Evolutionary conservation across 2,113 vertebrate species (phyloP), one percentile per base, ranked within the genome.

Genomic region (Onychostruthus taczanowskii): DNA sequence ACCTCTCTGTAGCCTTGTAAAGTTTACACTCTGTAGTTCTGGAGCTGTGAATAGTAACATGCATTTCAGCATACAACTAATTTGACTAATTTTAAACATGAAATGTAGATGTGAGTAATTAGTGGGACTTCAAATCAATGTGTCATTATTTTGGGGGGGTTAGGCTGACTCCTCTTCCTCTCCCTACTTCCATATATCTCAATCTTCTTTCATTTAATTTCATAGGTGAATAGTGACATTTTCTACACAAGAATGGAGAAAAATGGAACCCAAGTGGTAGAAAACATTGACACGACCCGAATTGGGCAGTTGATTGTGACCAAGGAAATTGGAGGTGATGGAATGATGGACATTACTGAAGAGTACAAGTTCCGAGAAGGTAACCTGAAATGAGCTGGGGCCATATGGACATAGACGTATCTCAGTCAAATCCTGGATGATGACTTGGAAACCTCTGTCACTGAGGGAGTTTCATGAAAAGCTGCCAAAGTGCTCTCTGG

Each of bases 331-430:
- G 98, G 98, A 66, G 84, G 92, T n/a, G 93, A 98, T 69, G 97
- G 94, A 24, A 97, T 98, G 35, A 95, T 96, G 30, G 97, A 99
- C 46, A 98, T 99, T 94, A 99, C 98, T 2, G 97, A 98, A 21
- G 95, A 97, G 8, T 99, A 99, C 98, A 99, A 99, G 96, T 99
- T 99, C 82, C 95, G 98, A 74, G 99, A 99, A 98, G 99, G 99
- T 99, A 97, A 97, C 56, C 83, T 53, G 39, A 58, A 93, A 50
- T 46, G 18, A 5, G 3, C 2, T 68, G 56, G 33, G n/a, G 43
- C 11, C 9, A 10, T 55, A 6, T 14, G 1, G 0, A 52, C 7
- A 7, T 10, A 56, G 22, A 33, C 61, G 83, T 94, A 66, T 21
- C 35, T 59, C 28, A 52, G 33, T n/a, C 26, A 68, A 15, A n/a